Evolutionary conservation across 2,797 vertebrate species (phyloP).

Genomic region (Lepus townsendii): DNA sequence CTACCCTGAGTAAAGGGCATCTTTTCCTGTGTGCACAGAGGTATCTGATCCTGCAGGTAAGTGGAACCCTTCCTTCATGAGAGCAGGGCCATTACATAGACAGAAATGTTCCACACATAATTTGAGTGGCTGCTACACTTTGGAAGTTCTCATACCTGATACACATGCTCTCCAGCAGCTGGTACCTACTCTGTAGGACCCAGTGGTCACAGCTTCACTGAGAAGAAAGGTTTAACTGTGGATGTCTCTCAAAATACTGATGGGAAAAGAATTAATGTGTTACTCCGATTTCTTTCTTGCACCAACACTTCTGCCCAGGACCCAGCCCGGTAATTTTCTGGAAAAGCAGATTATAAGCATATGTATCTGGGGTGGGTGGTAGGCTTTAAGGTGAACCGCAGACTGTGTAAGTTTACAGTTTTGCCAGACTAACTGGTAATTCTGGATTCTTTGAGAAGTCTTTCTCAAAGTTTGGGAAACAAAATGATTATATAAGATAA

Average conservation of each 20-base stretch:
- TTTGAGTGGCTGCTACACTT: not conserved
- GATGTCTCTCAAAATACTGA: not conserved
- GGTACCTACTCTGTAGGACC: not conserved
- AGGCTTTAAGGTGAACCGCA: not conserved
- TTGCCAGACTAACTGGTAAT: not conserved
- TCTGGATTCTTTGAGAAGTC: not conserved
- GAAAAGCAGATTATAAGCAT: not conserved
- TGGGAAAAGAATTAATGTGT: not conserved
- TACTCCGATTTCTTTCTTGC: not conserved
- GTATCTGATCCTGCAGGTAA: not conserved
- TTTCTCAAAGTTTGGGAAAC: not conserved
- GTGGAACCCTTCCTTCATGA: constrained; percentile 3
- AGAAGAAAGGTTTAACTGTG: not conserved
- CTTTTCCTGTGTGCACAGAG: constrained; percentile 14
- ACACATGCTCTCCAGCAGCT: not conserved
- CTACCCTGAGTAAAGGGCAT: not conserved
- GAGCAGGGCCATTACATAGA: not conserved
- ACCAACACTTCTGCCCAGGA: not conserved
- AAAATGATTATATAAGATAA: not conserved
- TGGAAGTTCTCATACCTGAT: not conserved
- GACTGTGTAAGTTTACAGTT: not conserved
- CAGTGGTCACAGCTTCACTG: not conserved
- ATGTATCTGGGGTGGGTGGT: not conserved
- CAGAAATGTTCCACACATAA: not conserved
- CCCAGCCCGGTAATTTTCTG: not conserved